Base-by-base conservation (phyloP, 1,140 invertebrate genomes). In the Babylonia areolata region DNA sequence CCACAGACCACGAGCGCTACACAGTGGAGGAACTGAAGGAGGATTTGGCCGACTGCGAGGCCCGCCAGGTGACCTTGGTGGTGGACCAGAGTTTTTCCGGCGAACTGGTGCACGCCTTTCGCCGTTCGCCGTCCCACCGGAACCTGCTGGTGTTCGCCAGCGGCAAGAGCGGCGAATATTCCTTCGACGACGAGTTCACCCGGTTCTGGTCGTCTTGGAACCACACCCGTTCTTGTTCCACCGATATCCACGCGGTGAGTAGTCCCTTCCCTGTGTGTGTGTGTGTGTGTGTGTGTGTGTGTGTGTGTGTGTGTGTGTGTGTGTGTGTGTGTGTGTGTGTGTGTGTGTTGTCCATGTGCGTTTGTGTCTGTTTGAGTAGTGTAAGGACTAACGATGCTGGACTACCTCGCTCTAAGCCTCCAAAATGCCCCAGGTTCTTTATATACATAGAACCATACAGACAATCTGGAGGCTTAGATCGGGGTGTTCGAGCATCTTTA, bases 41-140 rank as follows among this genome's bases (percentile, higher is more conserved):
- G 0, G 95, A 96, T 87, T 90, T 95, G 5, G 86, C 92, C 0
- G 86, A 93, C 17, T 96, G 95, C 89, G 85, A 89, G 35, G 95
- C 95, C 0, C 91, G 93, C 12, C 92, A 94, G n/a, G 94, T 96
- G 2, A 92, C 95, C 39, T 84, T 96, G 6, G 88, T 96, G 0
- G 94, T 93, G 0, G 95, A 96, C 86, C 95, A 95, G 84, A 95
- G 94, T 85, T 95, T 94, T 88, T 91, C 95, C 2, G 95, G 94
- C 0, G 90, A 94, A 75, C 85, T 95, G 11, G 90, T 94, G 33
- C 91, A 93, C 5, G 91, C 91, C 5, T 89, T 95, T 31, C 84
- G 88, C 42, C 87, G 91, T 86, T 88, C 91, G 0, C 81, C 85
- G 31, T 87, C 92, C 2, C 94, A 95, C 87, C 83, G 84, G 11